Conservation (phyloP, 2,797 vertebrate species). For the Rhynchonycteris naso region DNA sequence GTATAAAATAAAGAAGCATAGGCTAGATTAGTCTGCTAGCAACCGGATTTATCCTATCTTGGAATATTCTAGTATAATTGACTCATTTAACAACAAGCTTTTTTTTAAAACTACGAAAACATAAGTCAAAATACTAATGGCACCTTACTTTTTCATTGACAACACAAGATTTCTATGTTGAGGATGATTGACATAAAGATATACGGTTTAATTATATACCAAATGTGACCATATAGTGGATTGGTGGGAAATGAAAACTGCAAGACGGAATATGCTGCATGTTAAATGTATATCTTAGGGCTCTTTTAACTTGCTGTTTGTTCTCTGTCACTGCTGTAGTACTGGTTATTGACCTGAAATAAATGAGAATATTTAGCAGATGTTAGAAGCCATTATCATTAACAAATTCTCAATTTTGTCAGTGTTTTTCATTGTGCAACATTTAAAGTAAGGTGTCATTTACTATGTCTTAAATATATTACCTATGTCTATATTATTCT, state of each 20-base stretch:
- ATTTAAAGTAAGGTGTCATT: slow-evolving; percentile 39
- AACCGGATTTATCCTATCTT: slow-evolving; percentile 44
- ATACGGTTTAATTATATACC: slow-evolving; percentile 48
- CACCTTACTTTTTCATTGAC: slow-evolving; percentile 61
- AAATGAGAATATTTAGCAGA: slow-evolving; percentile 58
- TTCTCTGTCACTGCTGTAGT: neutral
- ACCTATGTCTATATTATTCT: neutral
- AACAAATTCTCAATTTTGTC: slow-evolving; percentile 41
- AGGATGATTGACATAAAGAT: slow-evolving; percentile 47
- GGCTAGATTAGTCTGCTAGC: slow-evolving; percentile 35
- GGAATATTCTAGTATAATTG: slow-evolving; percentile 51
- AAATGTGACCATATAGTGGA: neutral
- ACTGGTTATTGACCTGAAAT: slow-evolving; percentile 50
- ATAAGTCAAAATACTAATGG: slow-evolving; percentile 12
- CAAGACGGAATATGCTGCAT: neutral
- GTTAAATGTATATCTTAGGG: slow-evolving; percentile 22
- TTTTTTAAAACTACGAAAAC: slow-evolving; percentile 50
- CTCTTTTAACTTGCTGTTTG: neutral
- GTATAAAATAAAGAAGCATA: slow-evolving; percentile 44
- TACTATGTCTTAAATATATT: neutral
- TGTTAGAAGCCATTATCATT: slow-evolving; percentile 61
- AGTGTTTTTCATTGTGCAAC: slow-evolving; percentile 48
- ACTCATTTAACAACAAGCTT: slow-evolving; percentile 38
- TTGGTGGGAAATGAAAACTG: slow-evolving; percentile 46
- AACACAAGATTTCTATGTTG: slow-evolving; percentile 1